Conservation (phyloP, 2,113 vertebrate species). For the Candoia aspera region DNA sequence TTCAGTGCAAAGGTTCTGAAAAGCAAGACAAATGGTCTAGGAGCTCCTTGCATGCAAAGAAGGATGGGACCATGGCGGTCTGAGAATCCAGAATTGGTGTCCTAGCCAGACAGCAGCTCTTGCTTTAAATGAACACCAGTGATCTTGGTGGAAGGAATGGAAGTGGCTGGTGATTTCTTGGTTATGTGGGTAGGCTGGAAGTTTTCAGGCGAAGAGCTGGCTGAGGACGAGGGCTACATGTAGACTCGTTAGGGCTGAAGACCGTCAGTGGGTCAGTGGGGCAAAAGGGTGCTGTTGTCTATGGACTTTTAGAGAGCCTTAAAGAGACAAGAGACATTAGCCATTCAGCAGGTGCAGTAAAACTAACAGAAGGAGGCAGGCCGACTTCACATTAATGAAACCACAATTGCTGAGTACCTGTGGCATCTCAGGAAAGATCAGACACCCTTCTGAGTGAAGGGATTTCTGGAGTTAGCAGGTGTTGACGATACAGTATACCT, state of each 20-base stretch:
- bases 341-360: background rate
- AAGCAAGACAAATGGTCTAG: background rate
- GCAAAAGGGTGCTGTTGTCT: background rate
- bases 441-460: background rate
- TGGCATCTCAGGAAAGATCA: background rate
- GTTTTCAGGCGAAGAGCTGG: background rate
- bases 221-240: background rate
- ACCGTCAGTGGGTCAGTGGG: background rate
- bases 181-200: slow-evolving; percentile 11
- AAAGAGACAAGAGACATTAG: background rate
- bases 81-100: background rate
- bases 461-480: background rate
- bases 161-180: slow-evolving; percentile 10
- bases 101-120: background rate
- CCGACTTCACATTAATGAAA: background rate
- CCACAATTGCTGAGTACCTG: background rate
- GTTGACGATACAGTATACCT: background rate
- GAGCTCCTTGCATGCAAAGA: background rate
- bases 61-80: background rate
- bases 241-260: background rate
- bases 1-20: background rate
- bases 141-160: background rate
- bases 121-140: slow-evolving; percentile 3
- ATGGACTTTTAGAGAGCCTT: background rate
- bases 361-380: background rate